Evolutionary conservation across 2,888 invertebrate genomes (phyloP).

Genomic region (Hofmannophila pseudospretella): DNA sequence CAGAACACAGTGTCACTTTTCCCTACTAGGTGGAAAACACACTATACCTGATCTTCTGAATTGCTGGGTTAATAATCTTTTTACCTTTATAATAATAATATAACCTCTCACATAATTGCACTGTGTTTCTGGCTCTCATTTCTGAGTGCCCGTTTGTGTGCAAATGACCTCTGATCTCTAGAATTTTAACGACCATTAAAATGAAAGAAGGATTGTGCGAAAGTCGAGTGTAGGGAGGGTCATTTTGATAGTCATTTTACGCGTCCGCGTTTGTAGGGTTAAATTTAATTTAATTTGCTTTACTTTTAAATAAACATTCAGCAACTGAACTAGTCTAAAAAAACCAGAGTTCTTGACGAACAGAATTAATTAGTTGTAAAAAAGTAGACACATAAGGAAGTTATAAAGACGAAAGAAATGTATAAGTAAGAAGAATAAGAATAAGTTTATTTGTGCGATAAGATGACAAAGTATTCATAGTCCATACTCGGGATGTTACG

Average conservation of each 20-base stretch:
- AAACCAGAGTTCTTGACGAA: no score
- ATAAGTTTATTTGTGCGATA: no score
- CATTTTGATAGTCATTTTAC: not conserved
- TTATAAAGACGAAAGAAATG: no score
- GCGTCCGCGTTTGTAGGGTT: not conserved
- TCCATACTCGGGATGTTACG: no score
- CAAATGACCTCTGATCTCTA: conserved; percentile 50
- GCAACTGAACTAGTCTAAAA: no score
- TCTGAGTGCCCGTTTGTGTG: conserved; percentile 45
- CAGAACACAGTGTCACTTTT: no score
- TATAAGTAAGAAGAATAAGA: no score
- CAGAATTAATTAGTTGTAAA: no score
- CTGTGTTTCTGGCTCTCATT: conserved; percentile 37
- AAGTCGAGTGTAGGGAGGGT: conserved; percentile 6
- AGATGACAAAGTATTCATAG: no score
- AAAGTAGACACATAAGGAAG: no score
- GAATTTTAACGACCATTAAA: conserved; percentile 50
- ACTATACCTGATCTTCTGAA: conserved; percentile 18
- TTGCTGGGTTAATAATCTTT: conserved; percentile 38
- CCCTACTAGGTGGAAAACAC: conserved; percentile 4
- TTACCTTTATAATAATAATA: conserved; percentile 34
- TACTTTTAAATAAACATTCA: no score
- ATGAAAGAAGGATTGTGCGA: conserved; percentile 43
- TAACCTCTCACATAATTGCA: conserved; percentile 35
- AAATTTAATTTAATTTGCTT: no score